phyloP scores from a whole-genome alignment of 2,113 vertebrate species.

The Ctenomys sociabilis region DNA sequence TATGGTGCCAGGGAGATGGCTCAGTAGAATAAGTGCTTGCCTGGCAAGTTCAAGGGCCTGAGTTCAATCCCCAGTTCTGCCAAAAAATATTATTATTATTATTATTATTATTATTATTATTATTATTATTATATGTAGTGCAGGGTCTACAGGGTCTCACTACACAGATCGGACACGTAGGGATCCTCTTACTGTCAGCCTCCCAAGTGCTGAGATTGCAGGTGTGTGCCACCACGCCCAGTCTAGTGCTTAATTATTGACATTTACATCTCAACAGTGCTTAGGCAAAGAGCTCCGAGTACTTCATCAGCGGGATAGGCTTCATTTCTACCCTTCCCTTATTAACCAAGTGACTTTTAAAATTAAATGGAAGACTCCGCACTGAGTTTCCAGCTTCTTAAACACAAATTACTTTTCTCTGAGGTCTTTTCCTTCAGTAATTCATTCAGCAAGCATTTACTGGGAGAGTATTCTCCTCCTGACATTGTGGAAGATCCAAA shows the following conservation, averaged over 20 bases:
- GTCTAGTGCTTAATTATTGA: conserved; percentile 21
- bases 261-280: not conserved
- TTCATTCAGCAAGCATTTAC: not conserved
- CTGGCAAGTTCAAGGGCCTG: too few species aligned
- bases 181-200: too few species aligned
- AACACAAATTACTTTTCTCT: not conserved
- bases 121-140: too few species aligned
- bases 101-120: too few species aligned
- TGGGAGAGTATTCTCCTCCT: not conserved
- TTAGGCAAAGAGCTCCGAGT: not conserved
- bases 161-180: too few species aligned
- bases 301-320: not conserved
- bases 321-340: conserved; percentile 4
- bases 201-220: too few species aligned
- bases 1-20: too few species aligned
- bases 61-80: too few species aligned
- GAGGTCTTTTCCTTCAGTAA: conserved; percentile 1
- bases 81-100: too few species aligned
- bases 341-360: not conserved
- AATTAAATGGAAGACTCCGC: conserved; percentile 12
- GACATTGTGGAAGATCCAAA: not conserved
- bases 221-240: too few species aligned
- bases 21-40: too few species aligned
- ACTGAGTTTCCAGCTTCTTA: not conserved
- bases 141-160: too few species aligned